Evolutionary conservation across 2,113 vertebrate species (phyloP).

Genomic region (Sylvietta virens): DNA sequence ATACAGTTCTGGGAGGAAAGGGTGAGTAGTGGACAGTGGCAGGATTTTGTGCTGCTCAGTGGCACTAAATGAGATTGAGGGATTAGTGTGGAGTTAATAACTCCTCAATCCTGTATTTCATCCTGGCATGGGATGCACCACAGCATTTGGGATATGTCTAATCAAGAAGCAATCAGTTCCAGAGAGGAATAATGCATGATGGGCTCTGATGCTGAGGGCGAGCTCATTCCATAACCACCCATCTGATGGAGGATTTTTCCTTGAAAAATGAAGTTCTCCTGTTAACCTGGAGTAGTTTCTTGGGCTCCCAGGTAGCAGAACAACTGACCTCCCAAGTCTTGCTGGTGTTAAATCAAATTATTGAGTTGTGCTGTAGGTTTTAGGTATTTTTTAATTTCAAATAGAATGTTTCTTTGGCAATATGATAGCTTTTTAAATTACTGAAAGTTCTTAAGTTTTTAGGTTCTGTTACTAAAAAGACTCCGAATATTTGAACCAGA

Average conservation of each 20-base stretch:
- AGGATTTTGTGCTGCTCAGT: background rate
- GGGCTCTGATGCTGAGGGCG: rapidly evolving
- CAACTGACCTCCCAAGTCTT: background rate
- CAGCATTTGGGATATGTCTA: background rate
- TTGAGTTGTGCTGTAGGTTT: background rate
- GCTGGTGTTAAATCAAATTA: background rate
- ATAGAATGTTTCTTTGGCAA: rapidly evolving
- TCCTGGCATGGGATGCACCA: rapidly evolving
- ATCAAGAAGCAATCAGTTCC: background rate
- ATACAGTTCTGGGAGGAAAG: background rate
- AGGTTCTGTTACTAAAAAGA: background rate
- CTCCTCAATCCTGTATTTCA: background rate
- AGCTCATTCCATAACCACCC: rapidly evolving
- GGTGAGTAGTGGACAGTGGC: background rate
- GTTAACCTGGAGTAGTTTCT: background rate
- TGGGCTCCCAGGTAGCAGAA: background rate
- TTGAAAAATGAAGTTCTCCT: background rate
- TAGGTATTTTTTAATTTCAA: background rate
- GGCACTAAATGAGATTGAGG: background rate
- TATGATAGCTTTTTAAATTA: background rate
- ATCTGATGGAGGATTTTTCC: background rate
- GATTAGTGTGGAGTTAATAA: slow-evolving; percentile 16
- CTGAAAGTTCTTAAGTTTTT: background rate
- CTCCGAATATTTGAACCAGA: rapidly evolving
- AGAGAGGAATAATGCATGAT: background rate